Evolutionary conservation across 2,113 vertebrate species (phyloP), one percentile per base, ranked within the genome.

Genomic region (Rousettus leschenaultii): DNA sequence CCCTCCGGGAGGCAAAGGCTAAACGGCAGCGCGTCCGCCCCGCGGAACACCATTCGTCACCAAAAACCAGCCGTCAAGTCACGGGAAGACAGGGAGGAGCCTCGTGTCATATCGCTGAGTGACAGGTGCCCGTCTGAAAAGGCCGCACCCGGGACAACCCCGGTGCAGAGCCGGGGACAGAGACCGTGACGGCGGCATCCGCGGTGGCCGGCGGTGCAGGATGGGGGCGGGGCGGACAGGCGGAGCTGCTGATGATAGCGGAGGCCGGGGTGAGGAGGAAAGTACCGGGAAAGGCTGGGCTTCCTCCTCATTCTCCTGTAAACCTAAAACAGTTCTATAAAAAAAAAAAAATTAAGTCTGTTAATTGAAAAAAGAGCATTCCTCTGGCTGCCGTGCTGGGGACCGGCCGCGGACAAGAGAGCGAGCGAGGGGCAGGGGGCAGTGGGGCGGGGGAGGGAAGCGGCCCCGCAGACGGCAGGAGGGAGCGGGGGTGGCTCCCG

Each of bases 131-230:
- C 1, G 2, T 57, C 59, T 19, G 18, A 19, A 35, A 66, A 45
- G 71, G 70, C 59, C 33, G 14, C 59, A 12, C 9, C 30, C 35
- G 2, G 28, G 3, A 24, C 2, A 63, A n/a, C 6, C 8, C 55
- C 21, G 45, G 38, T 3, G 8, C 51, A 12, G 8, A 43, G 16
- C 48, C 1, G 2, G 7, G 2, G 4, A 8, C 15, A 0, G 30
- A 35, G 38, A 35, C 13, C 35, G 63, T 13, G 8, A 26, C 14
- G 28, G 40, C 40, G 6, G 30, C 61, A 24, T n/a, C 28, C 13
- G 8, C 4, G 35, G 70, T 13, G 9, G 48, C 38, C 48, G 3
- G 48, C 55, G 63, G 59, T 53, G 45, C 45, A 48, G 45, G 45
- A 12, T 3, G 5, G 51, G 2, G 38, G 33, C 35, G 4, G 30